Evolutionary conservation across 2,888 invertebrate species (phyloP).

Genomic region (Perdita meconis): DNA sequence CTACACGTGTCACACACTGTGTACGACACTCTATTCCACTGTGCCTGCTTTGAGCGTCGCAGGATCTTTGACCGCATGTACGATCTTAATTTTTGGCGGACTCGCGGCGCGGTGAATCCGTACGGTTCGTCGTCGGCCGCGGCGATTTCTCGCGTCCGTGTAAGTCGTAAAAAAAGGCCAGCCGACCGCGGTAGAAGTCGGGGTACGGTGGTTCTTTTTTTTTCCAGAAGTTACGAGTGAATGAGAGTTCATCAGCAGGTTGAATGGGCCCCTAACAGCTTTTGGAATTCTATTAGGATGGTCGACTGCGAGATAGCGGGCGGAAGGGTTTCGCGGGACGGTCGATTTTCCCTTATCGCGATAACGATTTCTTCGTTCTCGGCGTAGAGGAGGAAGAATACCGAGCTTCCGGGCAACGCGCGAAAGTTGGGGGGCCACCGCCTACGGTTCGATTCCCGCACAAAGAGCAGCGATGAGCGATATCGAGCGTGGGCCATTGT

Average conservation of each 20-base stretch:
- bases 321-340: constrained; percentile 25
- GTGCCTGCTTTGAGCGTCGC: constrained; percentile 26
- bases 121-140: not conserved
- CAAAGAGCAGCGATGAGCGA: constrained; percentile 26
- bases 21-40: constrained; percentile 23
- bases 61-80: not conserved
- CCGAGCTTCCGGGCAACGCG: not conserved
- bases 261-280: constrained; percentile 56
- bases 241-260: constrained; percentile 50
- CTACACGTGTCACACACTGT: constrained; percentile 49
- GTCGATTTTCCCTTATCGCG: constrained; percentile 21
- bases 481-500: constrained; percentile 47
- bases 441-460: constrained; percentile 1
- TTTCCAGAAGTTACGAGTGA: constrained; percentile 52
- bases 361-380: constrained; percentile 11
- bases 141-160: not conserved
- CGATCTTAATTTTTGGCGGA: not conserved
- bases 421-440: constrained; percentile 10
- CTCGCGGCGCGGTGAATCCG: not conserved
- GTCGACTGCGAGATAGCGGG: constrained; percentile 33
- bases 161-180: constrained; percentile 13
- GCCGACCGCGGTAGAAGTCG: not conserved
- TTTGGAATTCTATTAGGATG: constrained; percentile 52
- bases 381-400: not conserved
- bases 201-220: constrained; percentile 1